A percentile compares a stretch with the other conserved stretches of the same genome.
phyloP scores from a whole-genome alignment of 2,797 vertebrate species.

The Acestrorhynchus altus region DNA sequence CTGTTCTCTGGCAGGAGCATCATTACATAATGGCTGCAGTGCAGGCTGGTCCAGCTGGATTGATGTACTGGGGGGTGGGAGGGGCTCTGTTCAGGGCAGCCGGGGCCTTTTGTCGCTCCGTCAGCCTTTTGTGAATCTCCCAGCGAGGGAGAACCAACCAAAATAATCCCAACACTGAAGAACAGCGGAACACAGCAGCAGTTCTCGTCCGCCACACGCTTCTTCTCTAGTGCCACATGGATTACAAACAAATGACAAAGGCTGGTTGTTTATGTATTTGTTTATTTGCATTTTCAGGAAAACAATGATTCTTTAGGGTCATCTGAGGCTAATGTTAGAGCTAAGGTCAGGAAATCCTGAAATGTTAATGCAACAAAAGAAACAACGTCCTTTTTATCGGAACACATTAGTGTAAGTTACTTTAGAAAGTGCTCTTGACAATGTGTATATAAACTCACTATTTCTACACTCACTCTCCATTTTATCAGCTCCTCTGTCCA shows the following conservation, averaged over 20 bases:
- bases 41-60: constrained; percentile 68
- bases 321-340: too few species aligned
- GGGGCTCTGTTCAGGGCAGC: constrained; percentile 52
- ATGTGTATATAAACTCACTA: too few species aligned
- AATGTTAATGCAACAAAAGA: too few species aligned
- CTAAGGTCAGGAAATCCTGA: too few species aligned
- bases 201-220: background rate
- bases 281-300: too few species aligned
- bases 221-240: background rate
- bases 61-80: constrained; percentile 65
- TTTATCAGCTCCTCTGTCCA: too few species aligned
- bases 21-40: constrained; percentile 71
- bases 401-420: too few species aligned
- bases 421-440: too few species aligned
- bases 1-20: constrained; percentile 57
- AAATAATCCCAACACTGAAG: constrained; percentile 26
- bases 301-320: too few species aligned
- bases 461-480: too few species aligned
- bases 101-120: constrained; percentile 53
- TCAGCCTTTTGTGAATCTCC: constrained; percentile 60
- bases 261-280: background rate
- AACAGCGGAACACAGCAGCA: background rate
- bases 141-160: constrained; percentile 41
- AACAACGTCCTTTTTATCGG: too few species aligned
- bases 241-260: background rate